Percentiles rank a stretch among this genome's conserved stretches.
Conservation (phyloP, 2,888 invertebrate genomes). For the Xestoiulus laeticollis region DNA sequence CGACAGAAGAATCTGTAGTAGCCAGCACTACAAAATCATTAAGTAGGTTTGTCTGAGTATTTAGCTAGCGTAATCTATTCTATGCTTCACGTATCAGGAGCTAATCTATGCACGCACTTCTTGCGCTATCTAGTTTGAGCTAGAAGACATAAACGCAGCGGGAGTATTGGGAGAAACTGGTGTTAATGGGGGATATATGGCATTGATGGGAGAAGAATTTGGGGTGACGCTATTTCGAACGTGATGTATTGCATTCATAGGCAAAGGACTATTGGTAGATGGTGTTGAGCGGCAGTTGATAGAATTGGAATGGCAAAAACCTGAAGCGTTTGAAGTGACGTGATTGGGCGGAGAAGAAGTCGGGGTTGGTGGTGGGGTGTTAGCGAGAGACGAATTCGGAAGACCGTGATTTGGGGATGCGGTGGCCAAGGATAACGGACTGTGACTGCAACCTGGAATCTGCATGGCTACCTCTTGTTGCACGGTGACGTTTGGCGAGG, state of each 20-base stretch:
- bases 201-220: not conserved
- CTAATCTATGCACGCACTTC: not conserved
- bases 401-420: constrained; percentile 32
- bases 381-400: constrained; percentile 47
- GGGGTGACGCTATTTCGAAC: not conserved
- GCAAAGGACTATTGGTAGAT: constrained; percentile 45
- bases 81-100: not conserved
- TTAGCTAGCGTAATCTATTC: not conserved
- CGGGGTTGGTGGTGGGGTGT: constrained; percentile 53
- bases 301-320: constrained; percentile 47
- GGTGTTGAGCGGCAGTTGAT: not conserved
- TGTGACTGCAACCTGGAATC: not conserved
- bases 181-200: constrained; percentile 15
- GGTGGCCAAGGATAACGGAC: not conserved
- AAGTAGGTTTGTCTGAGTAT: constrained; percentile 8
- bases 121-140: not conserved
- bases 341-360: constrained; percentile 48
- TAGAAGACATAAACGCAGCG: not conserved
- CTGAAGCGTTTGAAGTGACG: not conserved
- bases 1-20: not conserved
- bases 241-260: not conserved
- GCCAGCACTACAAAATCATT: not conserved
- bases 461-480: constrained; percentile 44
- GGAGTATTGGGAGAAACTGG: constrained; percentile 42
- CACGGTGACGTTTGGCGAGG: constrained; percentile 8